These are phyloP conservation scores for Masnerella sp. DNA, from an alignment of 2,888 invertebrate species.

Conservation along the genomic window DNA sequence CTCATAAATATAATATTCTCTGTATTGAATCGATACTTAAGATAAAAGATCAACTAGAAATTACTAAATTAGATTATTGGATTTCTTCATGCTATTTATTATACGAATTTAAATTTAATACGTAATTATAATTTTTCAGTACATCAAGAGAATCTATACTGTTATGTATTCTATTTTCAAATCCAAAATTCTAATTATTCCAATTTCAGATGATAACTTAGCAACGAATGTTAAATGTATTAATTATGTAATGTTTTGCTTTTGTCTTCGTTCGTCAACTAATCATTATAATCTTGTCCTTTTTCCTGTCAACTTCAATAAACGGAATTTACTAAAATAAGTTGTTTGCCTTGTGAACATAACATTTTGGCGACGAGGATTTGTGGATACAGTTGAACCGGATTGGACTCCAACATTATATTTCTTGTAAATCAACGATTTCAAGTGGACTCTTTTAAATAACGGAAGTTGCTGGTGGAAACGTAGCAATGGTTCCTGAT, in stretches of 20 bases:
- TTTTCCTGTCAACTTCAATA: not conserved
- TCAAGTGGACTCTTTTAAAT: not conserved
- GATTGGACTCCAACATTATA: not conserved
- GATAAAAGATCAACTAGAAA: too few species aligned
- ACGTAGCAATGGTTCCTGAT: not conserved
- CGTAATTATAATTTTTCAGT: too few species aligned
- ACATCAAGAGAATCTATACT: too few species aligned
- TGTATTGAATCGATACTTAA: too few species aligned
- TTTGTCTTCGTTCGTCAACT: not conserved
- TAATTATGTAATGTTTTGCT: not conserved
- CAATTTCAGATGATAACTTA: not conserved
- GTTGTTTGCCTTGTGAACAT: not conserved
- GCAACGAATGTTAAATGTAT: not conserved
- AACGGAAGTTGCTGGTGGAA: not conserved
- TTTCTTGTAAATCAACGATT: not conserved
- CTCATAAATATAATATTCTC: too few species aligned
- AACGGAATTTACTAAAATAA: not conserved
- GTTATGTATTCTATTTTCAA: not conserved
- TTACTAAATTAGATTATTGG: too few species aligned
- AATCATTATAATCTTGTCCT: not conserved
- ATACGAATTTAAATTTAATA: too few species aligned
- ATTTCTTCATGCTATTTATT: too few species aligned
- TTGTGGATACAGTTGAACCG: not conserved
- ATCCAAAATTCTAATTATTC: not conserved
- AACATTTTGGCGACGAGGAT: constrained; percentile 5